Conservation (phyloP, 2,113 vertebrate genomes). For the Paraplagusia blochii region DNA sequence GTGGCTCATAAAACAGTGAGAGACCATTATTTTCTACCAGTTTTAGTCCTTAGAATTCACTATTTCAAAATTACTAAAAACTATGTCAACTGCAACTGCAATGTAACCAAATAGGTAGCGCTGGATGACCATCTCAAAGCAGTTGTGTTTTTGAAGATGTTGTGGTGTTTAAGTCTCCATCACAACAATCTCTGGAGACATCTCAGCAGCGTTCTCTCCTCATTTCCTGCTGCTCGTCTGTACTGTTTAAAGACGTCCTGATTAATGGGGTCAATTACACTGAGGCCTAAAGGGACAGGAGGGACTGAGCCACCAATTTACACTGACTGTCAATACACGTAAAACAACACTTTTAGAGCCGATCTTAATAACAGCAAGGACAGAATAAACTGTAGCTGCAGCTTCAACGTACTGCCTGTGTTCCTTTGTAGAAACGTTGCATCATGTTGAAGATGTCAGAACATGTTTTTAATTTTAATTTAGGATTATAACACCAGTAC, state of each 20-base stretch:
- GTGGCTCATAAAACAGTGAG: too few species aligned
- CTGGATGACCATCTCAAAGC: neutral
- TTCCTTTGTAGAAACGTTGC: too few species aligned
- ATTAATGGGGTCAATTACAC: constrained; percentile 44
- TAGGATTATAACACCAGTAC: too few species aligned
- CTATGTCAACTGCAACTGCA: too few species aligned
- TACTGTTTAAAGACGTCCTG: constrained; percentile 9
- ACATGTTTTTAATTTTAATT: too few species aligned
- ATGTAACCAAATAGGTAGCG: too few species aligned
- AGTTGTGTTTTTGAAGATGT: neutral
- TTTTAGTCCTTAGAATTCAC: too few species aligned
- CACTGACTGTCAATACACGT: constrained; percentile 18
- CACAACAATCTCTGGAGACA: neutral
- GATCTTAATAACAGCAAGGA: neutral
- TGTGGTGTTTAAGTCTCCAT: neutral
- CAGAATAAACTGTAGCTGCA: neutral
- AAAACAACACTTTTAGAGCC: constrained; percentile 30
- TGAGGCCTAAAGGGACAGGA: constrained; percentile 1
- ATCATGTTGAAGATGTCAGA: too few species aligned
- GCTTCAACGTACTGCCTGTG: neutral
- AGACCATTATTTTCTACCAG: too few species aligned
- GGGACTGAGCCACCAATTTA: neutral
- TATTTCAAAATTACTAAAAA: too few species aligned
- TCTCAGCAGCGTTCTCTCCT: neutral
- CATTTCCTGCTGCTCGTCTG: constrained; percentile 21